Evolutionary conservation across 92 coral and sea anemone genomes (phyloP), one percentile per base, ranked within the genome.

Genomic region (Galaxea fascicularis): DNA sequence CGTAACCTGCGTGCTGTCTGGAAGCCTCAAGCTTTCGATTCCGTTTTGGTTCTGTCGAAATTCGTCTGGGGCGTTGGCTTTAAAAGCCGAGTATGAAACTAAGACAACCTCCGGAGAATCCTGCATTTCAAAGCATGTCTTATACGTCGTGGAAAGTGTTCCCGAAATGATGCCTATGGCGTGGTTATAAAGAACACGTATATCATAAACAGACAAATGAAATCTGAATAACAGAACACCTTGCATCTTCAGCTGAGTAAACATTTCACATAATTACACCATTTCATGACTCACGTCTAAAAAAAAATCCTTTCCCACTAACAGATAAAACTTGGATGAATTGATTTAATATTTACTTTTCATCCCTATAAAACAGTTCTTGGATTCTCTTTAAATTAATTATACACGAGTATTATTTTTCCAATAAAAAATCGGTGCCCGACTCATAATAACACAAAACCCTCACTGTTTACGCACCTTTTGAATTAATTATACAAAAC

Each of bases 51-150:
- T 47, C 53, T 29, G 49, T 30, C 26, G 27, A 63, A 94, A 90
- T 58, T 90, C 84, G 30, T 57, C 82, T 4, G 98, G 95, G 44
- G 92, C 95, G 27, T 62, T 82, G 0, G 95, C 79, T 57, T 82
- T 84, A 81, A 94, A 94, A 4, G 89, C 86, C 4, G 90, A 53
- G 35, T 87, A 91, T 20, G 98, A 85, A 62, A 94, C 46, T 15
- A 94, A 65, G 12, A 76, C 78, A 16, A 92, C 76, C 56, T 89
- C 91, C 16, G 89, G 44, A 9, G 85, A 30, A 16, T 29, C 77
- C 78, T 82, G 86, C 86, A 82, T 82, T 58, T 53, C 45, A 3
- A 11, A 35, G 24, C 6, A 4, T 21, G 26, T 21, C 8, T 41
- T 77, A 8, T 53, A 10, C 62, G 24, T 49, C 16, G 53, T 0